Base-by-base conservation (phyloP, 2,113 vertebrate species). In the Hemichromis elongatus region DNA sequence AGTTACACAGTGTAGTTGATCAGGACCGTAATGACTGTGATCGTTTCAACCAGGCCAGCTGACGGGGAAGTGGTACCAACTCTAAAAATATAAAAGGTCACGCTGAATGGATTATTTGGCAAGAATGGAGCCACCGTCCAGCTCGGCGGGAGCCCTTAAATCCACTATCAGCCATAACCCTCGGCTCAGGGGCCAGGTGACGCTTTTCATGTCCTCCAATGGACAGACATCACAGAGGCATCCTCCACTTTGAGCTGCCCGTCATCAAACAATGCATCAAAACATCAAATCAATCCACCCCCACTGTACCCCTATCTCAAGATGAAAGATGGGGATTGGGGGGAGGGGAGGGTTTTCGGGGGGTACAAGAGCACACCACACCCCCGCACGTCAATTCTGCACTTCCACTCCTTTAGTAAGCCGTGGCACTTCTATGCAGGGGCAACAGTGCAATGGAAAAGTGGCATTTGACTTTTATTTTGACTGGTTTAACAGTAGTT, bases 241-340 rank as follows among this genome's bases (percentile, higher is more conserved):
- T 96, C 96, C 96, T 96, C 94, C 96, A 96, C 97, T 99, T 98
- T 98, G 98, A 98, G 97, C 97, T 96, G 96, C 96, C 96, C 95
- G 96, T 97, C 97, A 97, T 98, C 98, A 98, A 98, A 98, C 97
- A 97, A 97, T 97, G 97, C 97, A 97, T 97, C 97, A 97, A 97
- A 98, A 98, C 97, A 98, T 97, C 92, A 97, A 97, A 97, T 97
- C 97, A 98, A 97, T 97, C 96, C 96, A 94, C 96, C 96, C 96
- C 96, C 97, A 96, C 94, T 80, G 66, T 93, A 96, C 96, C 95
- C 96, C 96, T 96, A 95, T 96, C 96, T 94, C 55, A 93, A 97
- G 95, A 98, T 98, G 96, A 98, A 98, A 97, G 97, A 95, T 95
- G 9, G 14, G 3, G 9, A 18, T 24, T 21, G 37, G 21, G 33